Conservation (phyloP, 2,797 vertebrate genomes). For the Hapalemur alaotrensis region DNA sequence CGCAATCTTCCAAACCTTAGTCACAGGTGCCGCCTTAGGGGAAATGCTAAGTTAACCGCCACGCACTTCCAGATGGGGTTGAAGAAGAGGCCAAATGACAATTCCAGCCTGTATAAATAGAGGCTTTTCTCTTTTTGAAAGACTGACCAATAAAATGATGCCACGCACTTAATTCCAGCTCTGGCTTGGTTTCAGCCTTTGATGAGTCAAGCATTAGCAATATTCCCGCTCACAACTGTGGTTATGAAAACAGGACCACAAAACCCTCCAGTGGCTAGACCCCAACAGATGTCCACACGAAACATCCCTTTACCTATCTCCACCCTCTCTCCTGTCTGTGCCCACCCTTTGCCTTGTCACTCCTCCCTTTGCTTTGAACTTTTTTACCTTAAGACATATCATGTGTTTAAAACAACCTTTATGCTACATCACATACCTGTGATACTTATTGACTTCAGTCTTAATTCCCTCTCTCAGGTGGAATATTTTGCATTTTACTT, state of each 20-base stretch:
- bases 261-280: not conserved
- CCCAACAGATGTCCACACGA: accelerated
- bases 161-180: not conserved
- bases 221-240: not conserved
- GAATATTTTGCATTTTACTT: conserved; percentile 31
- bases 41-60: not conserved
- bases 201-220: not conserved
- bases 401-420: not conserved
- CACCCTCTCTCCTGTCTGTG: not conserved
- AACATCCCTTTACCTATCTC: not conserved
- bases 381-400: not conserved
- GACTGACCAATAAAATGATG: not conserved
- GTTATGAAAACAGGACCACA: not conserved
- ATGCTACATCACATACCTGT: not conserved
- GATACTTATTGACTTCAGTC: not conserved
- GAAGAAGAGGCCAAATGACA: conserved; percentile 8
- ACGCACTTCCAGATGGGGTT: not conserved
- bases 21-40: not conserved
- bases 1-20: not conserved
- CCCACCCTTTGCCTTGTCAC: not conserved
- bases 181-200: not conserved
- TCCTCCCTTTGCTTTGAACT: not conserved
- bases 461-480: not conserved
- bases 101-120: not conserved
- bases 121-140: not conserved